Conservation (phyloP, 2,797 vertebrate genomes). For the Enoplosus armatus region DNA sequence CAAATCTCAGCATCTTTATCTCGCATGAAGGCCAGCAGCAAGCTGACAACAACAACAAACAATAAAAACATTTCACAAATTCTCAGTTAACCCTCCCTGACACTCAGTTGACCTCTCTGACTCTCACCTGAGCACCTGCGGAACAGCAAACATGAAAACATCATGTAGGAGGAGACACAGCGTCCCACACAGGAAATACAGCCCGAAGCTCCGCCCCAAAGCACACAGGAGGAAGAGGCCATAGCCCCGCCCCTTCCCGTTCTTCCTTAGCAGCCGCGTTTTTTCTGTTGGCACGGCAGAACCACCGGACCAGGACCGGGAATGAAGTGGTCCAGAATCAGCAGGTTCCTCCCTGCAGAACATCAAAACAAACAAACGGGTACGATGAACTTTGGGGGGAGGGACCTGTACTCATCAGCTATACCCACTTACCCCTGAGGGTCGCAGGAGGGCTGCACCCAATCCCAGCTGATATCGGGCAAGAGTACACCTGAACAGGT, state of each 20-base stretch:
- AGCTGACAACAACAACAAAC: constrained; percentile 71
- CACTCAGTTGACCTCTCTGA: not conserved
- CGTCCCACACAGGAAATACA: constrained; percentile 85
- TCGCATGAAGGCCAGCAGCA: constrained; percentile 87
- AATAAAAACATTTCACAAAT: not conserved
- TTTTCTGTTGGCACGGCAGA: constrained; percentile 70
- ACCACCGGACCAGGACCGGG: not conserved
- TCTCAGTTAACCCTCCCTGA: too few species aligned
- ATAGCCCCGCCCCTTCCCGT: constrained; percentile 53
- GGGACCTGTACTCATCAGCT: too few species aligned
- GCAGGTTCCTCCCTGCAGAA: constrained; percentile 14
- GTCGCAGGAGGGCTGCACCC: too few species aligned
- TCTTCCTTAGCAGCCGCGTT: constrained; percentile 74
- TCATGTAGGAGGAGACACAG: constrained; percentile 86
- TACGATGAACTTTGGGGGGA: not conserved
- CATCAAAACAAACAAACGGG: not conserved
- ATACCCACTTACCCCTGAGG: too few species aligned
- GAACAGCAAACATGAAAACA: constrained; percentile 88
- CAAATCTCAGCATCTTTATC: constrained; percentile 81
- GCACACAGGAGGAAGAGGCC: constrained; percentile 76
- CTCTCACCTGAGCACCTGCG: constrained; percentile 88
- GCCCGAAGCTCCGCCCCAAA: constrained; percentile 83
- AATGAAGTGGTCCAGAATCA: not conserved
- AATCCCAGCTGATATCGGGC: too few species aligned
- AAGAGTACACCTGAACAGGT: not conserved